Base-by-base conservation (phyloP, 2,113 vertebrate genomes). In the Probosciger aterrimus region DNA sequence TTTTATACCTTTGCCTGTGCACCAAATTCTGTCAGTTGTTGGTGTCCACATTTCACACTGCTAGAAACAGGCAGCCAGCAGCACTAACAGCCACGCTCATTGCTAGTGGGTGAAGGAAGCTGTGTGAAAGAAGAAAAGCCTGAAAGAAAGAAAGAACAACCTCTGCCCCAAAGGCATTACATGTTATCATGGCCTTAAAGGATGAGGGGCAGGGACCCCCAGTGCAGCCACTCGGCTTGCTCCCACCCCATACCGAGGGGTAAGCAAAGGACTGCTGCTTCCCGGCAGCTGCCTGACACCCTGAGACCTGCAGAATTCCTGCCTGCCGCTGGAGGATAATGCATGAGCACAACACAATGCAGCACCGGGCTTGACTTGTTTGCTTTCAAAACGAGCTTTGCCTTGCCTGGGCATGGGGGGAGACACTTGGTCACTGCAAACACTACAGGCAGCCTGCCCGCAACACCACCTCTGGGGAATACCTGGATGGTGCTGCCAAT, bases 221-320 rank as follows among this genome's bases (percentile, higher is more conserved):
- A 0, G 27, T 10, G 35, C 70, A 87, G 30, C 22, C 49, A 59
- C 30, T 4, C 10, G 47, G 49, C 27, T 69, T 31, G 25, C 11
- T 79, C 60, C 64, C 18, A 39, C 20, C 4, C 55, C 7, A 23
- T n/a, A 16, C 4, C 0, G 0, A 7, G 23, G 16, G 27, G 11
- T 30, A 39, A 70, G 27, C 44, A 33, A 74, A 65, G 64, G 25
- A 49, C 37, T 76, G 47, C 22, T 73, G 35, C 50, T 27, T 16
- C 55, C 28, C 2, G 4, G 4, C 43, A 49, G 68, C 31, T 1
- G 0, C 14, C 43, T 20, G 39, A 49, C n/a, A 76, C 39, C 23
- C 27, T 0, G 0, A 17, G 13, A 35, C 63, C 39, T 14, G 2
- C 81, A 73, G 43, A 82, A 31, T 22, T 4, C 0, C 43, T 65